Conservation (phyloP, 1,140 invertebrate genomes). For the Diachasma alloeum region DNA sequence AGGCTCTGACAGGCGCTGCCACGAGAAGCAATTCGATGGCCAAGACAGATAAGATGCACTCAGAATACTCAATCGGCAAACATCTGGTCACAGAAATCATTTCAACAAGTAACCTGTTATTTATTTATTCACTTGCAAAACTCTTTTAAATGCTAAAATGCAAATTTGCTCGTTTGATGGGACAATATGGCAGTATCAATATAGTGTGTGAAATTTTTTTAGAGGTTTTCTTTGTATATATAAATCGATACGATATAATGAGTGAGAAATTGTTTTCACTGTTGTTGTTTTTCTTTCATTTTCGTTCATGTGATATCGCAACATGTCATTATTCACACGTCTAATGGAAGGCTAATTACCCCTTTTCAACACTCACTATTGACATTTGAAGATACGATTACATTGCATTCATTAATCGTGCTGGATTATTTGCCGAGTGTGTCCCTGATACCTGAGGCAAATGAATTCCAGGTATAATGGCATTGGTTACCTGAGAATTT, state of each 20-base stretch:
- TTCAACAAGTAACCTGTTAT: not conserved
- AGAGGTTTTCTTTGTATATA: too few relatives aligned
- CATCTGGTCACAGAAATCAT: not conserved
- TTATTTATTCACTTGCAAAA: not conserved
- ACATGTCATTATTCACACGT: not conserved
- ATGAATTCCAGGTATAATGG: not conserved
- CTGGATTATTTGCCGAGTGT: not conserved
- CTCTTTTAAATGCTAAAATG: not conserved
- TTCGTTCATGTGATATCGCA: not conserved
- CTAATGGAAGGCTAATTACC: not conserved
- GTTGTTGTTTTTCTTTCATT: too few relatives aligned
- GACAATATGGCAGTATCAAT: not conserved
- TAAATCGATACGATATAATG: too few relatives aligned
- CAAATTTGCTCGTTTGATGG: not conserved
- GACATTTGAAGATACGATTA: not conserved
- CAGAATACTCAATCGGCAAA: not conserved
- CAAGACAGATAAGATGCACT: conserved; percentile 6
- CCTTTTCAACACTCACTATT: not conserved
- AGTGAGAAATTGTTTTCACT: too few relatives aligned
- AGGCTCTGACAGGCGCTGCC: conserved; percentile 26
- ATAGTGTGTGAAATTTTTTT: too few relatives aligned
- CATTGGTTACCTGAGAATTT: not conserved
- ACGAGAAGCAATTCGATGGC: conserved; percentile 14
- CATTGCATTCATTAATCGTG: not conserved
- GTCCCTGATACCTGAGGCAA: not conserved